Percentiles rank a stretch among this genome's conserved stretches.
phyloP scores from a whole-genome alignment of 1,140 invertebrate species.

The Platorchestia sp. region DNA sequence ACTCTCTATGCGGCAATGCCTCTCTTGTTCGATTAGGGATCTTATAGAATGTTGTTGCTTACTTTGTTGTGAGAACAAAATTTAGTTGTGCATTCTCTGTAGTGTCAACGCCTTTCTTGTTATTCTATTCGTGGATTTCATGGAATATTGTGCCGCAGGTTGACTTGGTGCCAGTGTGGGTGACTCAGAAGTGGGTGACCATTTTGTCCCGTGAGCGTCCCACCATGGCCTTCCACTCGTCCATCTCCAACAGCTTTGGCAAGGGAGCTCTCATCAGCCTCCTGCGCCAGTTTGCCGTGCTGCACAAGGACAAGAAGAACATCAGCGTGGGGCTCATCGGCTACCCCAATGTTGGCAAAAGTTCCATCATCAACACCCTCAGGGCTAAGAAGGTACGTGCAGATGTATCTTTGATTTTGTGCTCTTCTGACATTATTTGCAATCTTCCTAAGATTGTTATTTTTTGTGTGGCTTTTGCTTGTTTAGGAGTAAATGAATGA shows the following conservation, averaged over 20 bases:
- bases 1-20: no score
- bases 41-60: no score
- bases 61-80: no score
- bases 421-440: neutral
- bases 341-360: constrained; percentile 99
- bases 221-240: constrained; percentile 98
- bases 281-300: constrained; percentile 94
- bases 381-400: constrained; percentile 65
- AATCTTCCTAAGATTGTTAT: neutral
- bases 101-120: neutral
- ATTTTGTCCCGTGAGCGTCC: constrained; percentile 91
- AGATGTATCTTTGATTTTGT: neutral
- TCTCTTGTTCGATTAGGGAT: no score
- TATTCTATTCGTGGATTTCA: neutral
- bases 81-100: no score
- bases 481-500: no score
- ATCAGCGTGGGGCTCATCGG: constrained; percentile 99
- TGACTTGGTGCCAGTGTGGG: constrained; percentile 96
- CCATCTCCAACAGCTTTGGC: constrained; percentile 97
- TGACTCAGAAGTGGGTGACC: constrained; percentile 93
- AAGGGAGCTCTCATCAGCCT: constrained; percentile 98
- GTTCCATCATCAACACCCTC: constrained; percentile 97
- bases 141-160: constrained; percentile 60
- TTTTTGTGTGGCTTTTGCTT: no score
- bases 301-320: constrained; percentile 96